phyloP scores from a whole-genome alignment of 2,888 invertebrate species.

The Piscicola geometra region DNA sequence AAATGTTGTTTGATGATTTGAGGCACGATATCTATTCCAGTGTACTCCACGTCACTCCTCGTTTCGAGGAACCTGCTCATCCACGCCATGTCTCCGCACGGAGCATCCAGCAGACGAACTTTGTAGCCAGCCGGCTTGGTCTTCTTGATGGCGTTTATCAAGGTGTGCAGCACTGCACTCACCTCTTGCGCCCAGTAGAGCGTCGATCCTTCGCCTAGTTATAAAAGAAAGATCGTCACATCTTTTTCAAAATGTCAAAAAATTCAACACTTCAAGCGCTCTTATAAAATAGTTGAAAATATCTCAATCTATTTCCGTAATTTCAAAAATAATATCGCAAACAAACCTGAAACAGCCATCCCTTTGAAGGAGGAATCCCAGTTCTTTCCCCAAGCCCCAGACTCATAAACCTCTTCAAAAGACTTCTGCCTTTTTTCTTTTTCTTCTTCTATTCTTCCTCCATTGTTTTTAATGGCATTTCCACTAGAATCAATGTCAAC shows the following conservation, averaged over 20 bases:
- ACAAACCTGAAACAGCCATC: conserved; percentile 14
- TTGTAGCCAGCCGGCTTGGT: background rate
- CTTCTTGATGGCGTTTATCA: conserved; percentile 40
- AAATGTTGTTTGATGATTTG: conserved; percentile 42
- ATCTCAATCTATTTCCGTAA: too few species aligned
- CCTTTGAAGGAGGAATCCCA: conserved; percentile 1
- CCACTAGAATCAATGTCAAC: background rate
- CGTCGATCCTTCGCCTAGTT: conserved; percentile 41
- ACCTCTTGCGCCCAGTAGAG: conserved; percentile 43
- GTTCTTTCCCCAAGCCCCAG: conserved; percentile 1
- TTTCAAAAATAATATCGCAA: background rate
- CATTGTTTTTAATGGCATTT: background rate
- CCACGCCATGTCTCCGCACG: conserved; percentile 45
- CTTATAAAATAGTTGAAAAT: too few species aligned
- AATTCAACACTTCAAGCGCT: background rate
- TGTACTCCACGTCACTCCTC: conserved; percentile 43
- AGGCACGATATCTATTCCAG: conserved; percentile 43
- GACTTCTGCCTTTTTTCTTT: conserved; percentile 13
- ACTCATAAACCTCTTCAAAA: conserved; percentile 2
- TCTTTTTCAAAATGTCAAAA: background rate
- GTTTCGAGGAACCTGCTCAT: conserved; percentile 43
- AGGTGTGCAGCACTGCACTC: conserved; percentile 37
- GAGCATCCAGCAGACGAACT: conserved; percentile 41
- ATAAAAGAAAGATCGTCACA: background rate
- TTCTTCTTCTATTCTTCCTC: background rate